Base-by-base conservation (phyloP, 1,140 invertebrate genomes). In the Conus betulinus region DNA sequence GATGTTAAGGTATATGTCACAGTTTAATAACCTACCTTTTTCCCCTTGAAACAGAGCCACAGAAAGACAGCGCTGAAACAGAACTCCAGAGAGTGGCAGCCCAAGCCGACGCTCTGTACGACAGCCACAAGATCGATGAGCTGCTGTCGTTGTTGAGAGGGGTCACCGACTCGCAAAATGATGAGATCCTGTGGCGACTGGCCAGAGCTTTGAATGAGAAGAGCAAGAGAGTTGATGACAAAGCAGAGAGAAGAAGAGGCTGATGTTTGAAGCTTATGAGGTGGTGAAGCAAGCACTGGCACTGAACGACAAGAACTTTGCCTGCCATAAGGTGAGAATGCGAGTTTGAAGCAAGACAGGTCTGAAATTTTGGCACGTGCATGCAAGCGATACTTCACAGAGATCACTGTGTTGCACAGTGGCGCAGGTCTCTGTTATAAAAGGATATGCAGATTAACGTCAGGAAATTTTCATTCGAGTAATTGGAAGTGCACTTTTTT, bases 181-280 rank as follows among this genome's bases (percentile, higher is more conserved):
- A 97, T 74, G 97, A 98, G 94, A 95, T 98, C 57, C 94, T 97
- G 76, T 98, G 97, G 97, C 94, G 97, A 85, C 94, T 97, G 51
- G 96, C 96, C 84, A 94, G 97, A 92, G 97, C 96, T 39, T 94
- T 97, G 5, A 98, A 97, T 91, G 97, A 98, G 91, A 96, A 97
- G 94, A 97, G 97, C 25, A 96, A 97, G 91, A 91, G 95, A 4
- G 96, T 96, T 82, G 95, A 96, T 78, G 95, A 96, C 79, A 95
- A 96, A 89, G 95, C 95, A 74, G 96, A 96, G n/a, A n/a, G 85
- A 96, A 96, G 92, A 95, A 96, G 86, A 90, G 94, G 57, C 93
- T 97, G 87, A 96, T 97, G 88, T 95, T 95, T 84, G 96, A 97
- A 95, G 97, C 97, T 13, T 97, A 96, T 93, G 94, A 96, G 79